These are phyloP conservation scores for Thunnus albacares DNA, from an alignment of 2,797 vertebrate genomes.

Conservation along the genomic window DNA sequence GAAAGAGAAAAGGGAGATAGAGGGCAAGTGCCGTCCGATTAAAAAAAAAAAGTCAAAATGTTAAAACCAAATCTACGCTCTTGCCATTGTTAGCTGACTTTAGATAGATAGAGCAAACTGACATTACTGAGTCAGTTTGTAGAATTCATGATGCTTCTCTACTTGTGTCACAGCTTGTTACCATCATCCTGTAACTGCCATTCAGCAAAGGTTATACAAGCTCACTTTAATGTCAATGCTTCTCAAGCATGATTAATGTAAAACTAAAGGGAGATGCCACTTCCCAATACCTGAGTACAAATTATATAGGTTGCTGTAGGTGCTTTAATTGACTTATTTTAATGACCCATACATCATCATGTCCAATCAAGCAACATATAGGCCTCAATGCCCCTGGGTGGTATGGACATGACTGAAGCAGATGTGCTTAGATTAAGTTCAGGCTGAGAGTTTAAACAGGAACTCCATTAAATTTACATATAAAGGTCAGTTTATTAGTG, in stretches of 20 bases:
- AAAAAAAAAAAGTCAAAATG: too few species aligned
- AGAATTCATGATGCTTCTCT: too few species aligned
- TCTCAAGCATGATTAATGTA: neutral
- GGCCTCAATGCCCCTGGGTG: neutral
- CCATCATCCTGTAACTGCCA: neutral
- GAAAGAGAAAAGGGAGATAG: too few species aligned
- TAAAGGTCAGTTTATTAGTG: too few species aligned
- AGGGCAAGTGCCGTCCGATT: too few species aligned
- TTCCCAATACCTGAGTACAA: neutral
- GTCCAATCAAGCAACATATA: neutral
- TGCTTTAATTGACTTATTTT: slow-evolving; percentile 22
- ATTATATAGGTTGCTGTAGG: neutral
- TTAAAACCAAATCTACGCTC: too few species aligned
- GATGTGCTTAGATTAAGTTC: neutral
- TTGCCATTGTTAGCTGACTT: too few species aligned
- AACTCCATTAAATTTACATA: too few species aligned
- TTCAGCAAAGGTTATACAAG: neutral
- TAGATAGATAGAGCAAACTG: too few species aligned
- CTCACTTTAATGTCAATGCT: neutral
- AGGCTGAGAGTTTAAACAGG: neutral
- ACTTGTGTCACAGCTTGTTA: too few species aligned
- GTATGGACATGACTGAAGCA: neutral
- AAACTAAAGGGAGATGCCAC: neutral
- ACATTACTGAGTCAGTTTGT: too few species aligned
- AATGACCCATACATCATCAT: slow-evolving; percentile 10